A percentile compares a stretch with the other conserved stretches of the same genome.
Evolutionary conservation across 1,140 invertebrate genomes (phyloP).

Genomic region (Parapsyche elsis): DNA sequence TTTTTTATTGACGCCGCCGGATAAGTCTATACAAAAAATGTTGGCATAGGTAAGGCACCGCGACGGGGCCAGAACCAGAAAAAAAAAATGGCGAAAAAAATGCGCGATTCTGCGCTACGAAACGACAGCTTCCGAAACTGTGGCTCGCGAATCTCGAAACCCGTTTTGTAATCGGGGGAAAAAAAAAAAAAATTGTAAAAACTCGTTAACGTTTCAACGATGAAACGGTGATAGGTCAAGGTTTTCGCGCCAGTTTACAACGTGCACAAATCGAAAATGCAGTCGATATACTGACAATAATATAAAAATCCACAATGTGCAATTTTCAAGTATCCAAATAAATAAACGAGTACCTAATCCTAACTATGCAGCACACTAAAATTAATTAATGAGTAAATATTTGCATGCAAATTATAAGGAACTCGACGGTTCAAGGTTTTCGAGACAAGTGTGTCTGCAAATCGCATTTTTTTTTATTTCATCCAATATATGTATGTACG

Average conservation of each 20-base stretch:
- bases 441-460: neutral
- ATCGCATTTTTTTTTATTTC: neutral
- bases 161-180: no score
- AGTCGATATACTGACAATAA: no score
- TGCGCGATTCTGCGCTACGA: neutral
- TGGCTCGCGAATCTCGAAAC: no score
- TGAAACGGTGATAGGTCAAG: neutral
- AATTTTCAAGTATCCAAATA: no score
- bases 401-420: neutral
- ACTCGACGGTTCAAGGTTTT: slow-evolving; percentile 26
- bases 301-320: no score
- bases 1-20: slow-evolving; percentile 1
- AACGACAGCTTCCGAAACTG: no score
- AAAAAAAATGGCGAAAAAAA: neutral
- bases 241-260: no score
- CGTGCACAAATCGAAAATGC: no score
- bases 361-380: no score
- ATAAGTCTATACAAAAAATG: slow-evolving; percentile 44
- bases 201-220: neutral
- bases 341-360: no score
- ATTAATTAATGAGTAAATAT: no score
- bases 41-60: slow-evolving; percentile 53
- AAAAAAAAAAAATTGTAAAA: slow-evolving; percentile 13
- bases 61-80: neutral
- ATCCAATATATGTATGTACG: neutral